Percentiles rank a stretch among this genome's conserved stretches.
Conservation (phyloP, 2,113 vertebrate species). For the Vidua chalybeata region DNA sequence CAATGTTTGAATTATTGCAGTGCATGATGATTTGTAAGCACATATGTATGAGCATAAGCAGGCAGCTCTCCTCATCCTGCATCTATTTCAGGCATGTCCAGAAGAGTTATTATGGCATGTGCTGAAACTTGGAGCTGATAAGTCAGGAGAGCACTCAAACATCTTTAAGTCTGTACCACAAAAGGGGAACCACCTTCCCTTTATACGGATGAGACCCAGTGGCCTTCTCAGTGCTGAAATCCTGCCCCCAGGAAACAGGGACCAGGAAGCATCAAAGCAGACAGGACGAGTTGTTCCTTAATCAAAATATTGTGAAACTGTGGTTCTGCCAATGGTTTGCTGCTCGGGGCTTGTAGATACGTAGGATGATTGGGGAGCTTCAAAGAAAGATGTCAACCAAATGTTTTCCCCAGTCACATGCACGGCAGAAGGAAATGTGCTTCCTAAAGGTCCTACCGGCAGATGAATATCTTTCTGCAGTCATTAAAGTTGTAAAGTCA, state of each 20-base stretch:
- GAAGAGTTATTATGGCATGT: neutral
- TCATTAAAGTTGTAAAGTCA: constrained; percentile 20
- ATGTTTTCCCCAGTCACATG: constrained; percentile 36
- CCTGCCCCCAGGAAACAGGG: neutral
- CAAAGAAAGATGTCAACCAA: constrained; percentile 61
- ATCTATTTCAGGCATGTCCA: neutral
- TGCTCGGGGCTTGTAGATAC: neutral
- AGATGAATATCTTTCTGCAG: neutral
- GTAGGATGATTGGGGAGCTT: constrained; percentile 11
- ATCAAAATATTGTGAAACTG: constrained; percentile 36
- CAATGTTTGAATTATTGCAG: neutral
- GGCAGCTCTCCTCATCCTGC: neutral
- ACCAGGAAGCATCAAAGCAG: constrained; percentile 18
- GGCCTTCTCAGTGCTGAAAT: neutral
- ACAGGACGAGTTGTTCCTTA: neutral
- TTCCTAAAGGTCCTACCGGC: constrained; percentile 29
- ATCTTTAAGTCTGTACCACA: neutral
- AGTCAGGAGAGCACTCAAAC: neutral
- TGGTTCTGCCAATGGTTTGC: neutral
- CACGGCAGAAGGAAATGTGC: constrained; percentile 54
- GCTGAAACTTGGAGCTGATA: neutral
- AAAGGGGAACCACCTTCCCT: neutral
- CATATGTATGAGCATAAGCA: neutral
- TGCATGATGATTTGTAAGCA: neutral
- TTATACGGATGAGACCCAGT: neutral